A percentile compares a stretch with the other conserved stretches of the same genome.
phyloP scores from a whole-genome alignment of 2,113 vertebrate genomes.

The Corythornis cristatus region DNA sequence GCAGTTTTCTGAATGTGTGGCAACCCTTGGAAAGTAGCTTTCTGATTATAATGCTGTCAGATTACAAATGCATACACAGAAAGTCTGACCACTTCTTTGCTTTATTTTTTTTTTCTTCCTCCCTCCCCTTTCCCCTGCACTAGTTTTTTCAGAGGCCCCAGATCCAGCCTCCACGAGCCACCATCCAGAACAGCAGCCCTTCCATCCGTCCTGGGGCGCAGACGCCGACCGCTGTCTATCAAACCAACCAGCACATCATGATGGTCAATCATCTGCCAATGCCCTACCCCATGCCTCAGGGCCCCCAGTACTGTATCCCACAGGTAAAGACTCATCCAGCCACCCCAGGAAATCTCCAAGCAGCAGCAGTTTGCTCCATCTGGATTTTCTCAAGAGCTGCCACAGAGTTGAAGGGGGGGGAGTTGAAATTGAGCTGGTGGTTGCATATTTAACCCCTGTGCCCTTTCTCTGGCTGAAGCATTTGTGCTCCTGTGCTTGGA shows the following conservation, averaged over 20 bases:
- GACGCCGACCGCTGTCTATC: conserved; percentile 89
- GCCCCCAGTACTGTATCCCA: conserved; percentile 95
- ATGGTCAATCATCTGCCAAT: conserved; percentile 93
- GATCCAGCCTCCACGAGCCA: conserved; percentile 90
- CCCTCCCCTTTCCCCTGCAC: not conserved
- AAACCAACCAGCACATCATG: conserved; percentile 95
- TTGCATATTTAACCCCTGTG: not conserved
- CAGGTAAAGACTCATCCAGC: conserved; percentile 75
- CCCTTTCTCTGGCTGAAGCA: not conserved
- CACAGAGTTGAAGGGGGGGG: not conserved
- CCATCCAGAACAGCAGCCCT: conserved; percentile 89
- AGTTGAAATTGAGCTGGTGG: not conserved
- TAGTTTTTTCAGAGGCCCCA: conserved; percentile 98
- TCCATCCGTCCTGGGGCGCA: conserved; percentile 92
- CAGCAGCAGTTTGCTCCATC: accelerated
- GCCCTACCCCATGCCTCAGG: conserved; percentile 93
- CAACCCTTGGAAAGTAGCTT: conserved; percentile 1
- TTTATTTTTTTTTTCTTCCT: not conserved
- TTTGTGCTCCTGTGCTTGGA: not conserved
- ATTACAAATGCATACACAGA: not conserved
- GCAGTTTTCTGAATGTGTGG: conserved; percentile 18
- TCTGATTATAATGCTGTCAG: not conserved
- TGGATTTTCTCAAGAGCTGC: not conserved
- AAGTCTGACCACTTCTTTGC: not conserved
- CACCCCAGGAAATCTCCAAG: not conserved